Base-by-base conservation (phyloP, 2,113 vertebrate genomes). In the Gulo gulo region DNA sequence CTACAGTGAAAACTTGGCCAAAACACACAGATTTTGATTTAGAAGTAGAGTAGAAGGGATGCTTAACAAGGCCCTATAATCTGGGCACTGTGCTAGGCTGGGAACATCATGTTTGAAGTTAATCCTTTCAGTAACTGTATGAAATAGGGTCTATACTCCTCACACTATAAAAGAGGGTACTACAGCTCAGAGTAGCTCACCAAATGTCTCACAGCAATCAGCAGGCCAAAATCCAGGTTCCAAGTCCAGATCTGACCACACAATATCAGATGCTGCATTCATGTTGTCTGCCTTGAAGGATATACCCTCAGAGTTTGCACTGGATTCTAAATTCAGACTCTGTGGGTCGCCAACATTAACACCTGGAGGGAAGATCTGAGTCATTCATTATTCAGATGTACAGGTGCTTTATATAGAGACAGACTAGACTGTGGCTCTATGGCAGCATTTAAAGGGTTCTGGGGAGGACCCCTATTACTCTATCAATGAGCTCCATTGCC, bases 361-460 rank as follows among this genome's bases (percentile, higher is more conserved):
- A 97, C 96, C 87, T 97, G 90, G 80, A 97, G 34, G 26, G 61
- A 95, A 94, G 94, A 96, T 91, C 67, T 90, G 88, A 97, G 83
- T 96, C 83, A 97, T 94, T 96, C 83, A 97, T 94, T 98, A 97
- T 92, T 96, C 79, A 97, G 65, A 97, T 94, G 47, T 86, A 84
- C 63, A 45, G n/a, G 86, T 95, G 57, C 84, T 91, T 97, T 96
- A 86, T 91, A 95, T 61, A 79, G 74, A 98, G 57, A 7, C 39
- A 91, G 87, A 97, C 78, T 73, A 97, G 83, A 92, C 71, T 71
- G 16, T 85, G 93, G 34, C 26, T 94, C 50, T 94, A 24, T 73
- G 57, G 65, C 42, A 74, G 13, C 45, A 79, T 96, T 90, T 88
- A 95, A 97, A 94, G 83, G 31, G 23, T 85, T 96, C 84, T 78